phyloP scores from a whole-genome alignment of 2,888 invertebrate species.

The Drosophila melanosoma region DNA sequence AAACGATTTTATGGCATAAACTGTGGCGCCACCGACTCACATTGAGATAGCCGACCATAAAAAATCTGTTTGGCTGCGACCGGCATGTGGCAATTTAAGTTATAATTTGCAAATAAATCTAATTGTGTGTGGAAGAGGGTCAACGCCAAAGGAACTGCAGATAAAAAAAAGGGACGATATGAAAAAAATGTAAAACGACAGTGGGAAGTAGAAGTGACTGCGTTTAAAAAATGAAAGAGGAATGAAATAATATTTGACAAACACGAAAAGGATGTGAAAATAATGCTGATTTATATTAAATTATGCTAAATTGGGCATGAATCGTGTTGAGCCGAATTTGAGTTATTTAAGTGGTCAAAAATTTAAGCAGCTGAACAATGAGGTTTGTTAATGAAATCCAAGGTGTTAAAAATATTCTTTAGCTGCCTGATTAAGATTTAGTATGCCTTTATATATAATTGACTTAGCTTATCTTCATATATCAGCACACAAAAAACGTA shows the following conservation, averaged over 20 bases:
- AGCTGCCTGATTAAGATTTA: not conserved
- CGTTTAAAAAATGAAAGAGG: conserved; percentile 3
- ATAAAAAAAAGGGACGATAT: conserved; percentile 17
- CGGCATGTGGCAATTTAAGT: conserved; percentile 57
- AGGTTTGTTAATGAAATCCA: not conserved
- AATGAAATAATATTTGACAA: not conserved
- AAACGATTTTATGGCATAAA: conserved; percentile 58
- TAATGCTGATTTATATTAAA: conserved; percentile 1
- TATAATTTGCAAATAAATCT: conserved; percentile 77
- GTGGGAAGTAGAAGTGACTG: not conserved
- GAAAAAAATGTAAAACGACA: conserved; percentile 4
- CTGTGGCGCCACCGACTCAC: conserved; percentile 32
- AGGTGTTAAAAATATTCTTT: not conserved
- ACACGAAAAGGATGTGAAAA: conserved; percentile 1
- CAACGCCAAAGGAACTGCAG: conserved; percentile 27
- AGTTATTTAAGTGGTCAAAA: not conserved
- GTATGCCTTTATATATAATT: not conserved
- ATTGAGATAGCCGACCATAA: conserved; percentile 24
- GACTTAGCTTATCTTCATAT: not conserved
- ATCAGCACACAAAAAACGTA: not conserved
- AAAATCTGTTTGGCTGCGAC: conserved; percentile 21
- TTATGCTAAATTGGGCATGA: conserved; percentile 1
- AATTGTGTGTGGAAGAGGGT: conserved; percentile 65
- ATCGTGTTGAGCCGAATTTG: not conserved
- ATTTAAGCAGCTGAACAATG: not conserved